Percentiles rank a stretch among this genome's conserved stretches.
phyloP scores from a whole-genome alignment of 1,140 invertebrate species.

The Pristionchus pacificus region DNA sequence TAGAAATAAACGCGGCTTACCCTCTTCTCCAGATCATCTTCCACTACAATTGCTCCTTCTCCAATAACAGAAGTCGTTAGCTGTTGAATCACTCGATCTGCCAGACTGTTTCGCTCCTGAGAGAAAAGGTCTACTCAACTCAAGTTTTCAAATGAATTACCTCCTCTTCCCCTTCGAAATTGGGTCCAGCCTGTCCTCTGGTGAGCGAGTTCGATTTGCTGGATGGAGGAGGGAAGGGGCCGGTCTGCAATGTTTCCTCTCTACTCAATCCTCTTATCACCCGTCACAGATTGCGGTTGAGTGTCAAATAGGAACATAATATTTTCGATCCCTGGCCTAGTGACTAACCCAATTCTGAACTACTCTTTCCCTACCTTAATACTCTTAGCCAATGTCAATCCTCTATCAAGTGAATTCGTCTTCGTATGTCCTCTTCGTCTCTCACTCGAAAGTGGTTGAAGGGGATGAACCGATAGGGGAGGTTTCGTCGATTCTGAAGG shows the following conservation, averaged over 20 bases:
- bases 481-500: too few species aligned
- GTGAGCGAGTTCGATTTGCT: conserved; percentile 50
- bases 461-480: too few species aligned
- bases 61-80: conserved; percentile 40
- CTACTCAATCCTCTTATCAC: background rate
- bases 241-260: conserved; percentile 19
- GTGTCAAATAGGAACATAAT: too few species aligned
- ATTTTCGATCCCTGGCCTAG: too few species aligned
- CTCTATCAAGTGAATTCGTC: conserved; percentile 49
- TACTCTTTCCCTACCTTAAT: conserved; percentile 39
- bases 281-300: too few species aligned
- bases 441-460: conserved; percentile 16
- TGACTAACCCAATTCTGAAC: too few species aligned
- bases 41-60: background rate
- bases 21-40: background rate
- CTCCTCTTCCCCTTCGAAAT: background rate
- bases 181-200: conserved; percentile 19
- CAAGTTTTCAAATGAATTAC: background rate
- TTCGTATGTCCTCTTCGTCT: conserved; percentile 46
- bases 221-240: conserved; percentile 42
- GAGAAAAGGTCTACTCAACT: too few species aligned
- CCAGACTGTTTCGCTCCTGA: conserved; percentile 36
- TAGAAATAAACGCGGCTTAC: background rate
- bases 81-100: conserved; percentile 50
- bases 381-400: conserved; percentile 41